These are phyloP conservation scores for Trichomycterus rosablanca DNA, from an alignment of 2,113 vertebrate genomes.

Conservation along the genomic window DNA sequence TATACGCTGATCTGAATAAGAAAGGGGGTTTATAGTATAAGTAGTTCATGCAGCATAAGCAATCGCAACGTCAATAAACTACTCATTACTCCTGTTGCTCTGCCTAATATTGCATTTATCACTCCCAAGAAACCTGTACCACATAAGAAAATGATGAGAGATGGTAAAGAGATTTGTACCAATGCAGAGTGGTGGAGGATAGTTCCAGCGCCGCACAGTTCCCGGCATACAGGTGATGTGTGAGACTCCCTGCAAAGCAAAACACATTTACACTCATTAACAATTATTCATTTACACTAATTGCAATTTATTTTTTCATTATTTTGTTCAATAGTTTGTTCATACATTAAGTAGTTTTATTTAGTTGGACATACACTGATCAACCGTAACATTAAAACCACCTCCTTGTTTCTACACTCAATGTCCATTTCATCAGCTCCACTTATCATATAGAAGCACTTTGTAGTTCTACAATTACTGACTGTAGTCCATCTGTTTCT, in stretches of 20 bases:
- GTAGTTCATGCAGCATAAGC: too few relatives aligned
- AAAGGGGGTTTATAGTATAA: slow-evolving; percentile 1
- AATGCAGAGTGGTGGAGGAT: slow-evolving; percentile 92
- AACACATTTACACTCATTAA: slow-evolving; percentile 8
- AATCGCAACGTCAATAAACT: too few relatives aligned
- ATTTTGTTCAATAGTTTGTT: too few relatives aligned
- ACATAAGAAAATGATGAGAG: too few relatives aligned
- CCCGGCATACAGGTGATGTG: slow-evolving; percentile 98
- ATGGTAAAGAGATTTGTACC: slow-evolving; percentile 76
- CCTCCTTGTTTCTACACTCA: too few relatives aligned
- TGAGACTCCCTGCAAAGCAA: slow-evolving; percentile 79
- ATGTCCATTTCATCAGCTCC: too few relatives aligned
- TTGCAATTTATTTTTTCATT: background rate
- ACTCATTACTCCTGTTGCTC: background rate
- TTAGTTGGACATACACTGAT: too few relatives aligned
- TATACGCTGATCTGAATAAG: slow-evolving; percentile 11
- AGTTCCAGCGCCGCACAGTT: slow-evolving; percentile 93
- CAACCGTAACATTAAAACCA: background rate
- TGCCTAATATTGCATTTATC: slow-evolving; percentile 1
- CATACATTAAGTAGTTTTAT: too few relatives aligned
- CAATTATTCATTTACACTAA: background rate
- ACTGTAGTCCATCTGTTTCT: too few relatives aligned
- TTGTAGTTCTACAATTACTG: too few relatives aligned
- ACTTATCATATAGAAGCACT: too few relatives aligned
- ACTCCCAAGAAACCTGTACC: background rate